phyloP scores from a whole-genome alignment of 2,113 vertebrate species.

The Phodopus roborovskii region DNA sequence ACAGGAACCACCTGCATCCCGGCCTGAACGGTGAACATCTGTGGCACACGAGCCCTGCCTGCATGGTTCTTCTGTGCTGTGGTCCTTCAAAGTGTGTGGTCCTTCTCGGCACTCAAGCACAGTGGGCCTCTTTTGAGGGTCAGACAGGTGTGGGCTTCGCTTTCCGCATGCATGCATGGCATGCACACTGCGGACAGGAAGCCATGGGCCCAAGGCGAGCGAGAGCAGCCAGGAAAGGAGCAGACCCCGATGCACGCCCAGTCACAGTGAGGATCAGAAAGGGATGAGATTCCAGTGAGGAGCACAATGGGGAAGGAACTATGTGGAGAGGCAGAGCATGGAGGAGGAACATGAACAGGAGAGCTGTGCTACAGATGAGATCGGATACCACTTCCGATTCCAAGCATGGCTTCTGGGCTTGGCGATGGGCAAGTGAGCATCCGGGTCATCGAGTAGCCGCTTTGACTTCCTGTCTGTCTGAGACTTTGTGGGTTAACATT shows the following conservation, averaged over 20 bases:
- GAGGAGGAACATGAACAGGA: neutral
- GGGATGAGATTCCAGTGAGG: neutral
- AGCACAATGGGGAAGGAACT: neutral
- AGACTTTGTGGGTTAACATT: neutral
- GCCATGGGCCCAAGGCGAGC: too few relatives aligned
- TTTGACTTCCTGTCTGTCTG: neutral
- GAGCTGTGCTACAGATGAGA: neutral
- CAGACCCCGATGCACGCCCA: fast-evolving
- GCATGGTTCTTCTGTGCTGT: neutral
- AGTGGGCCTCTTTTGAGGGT: neutral
- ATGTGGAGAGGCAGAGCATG: neutral
- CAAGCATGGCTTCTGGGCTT: neutral
- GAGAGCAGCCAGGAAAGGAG: neutral
- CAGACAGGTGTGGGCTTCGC: neutral
- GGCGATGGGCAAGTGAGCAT: neutral
- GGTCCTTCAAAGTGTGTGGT: neutral
- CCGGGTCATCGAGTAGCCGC: neutral
- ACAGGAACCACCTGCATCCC: too few relatives aligned
- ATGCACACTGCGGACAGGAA: neutral
- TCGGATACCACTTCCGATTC: neutral
- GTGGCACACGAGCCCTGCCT: neutral
- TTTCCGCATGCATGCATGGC: neutral
- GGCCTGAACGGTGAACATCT: neutral
- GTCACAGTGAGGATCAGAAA: neutral
- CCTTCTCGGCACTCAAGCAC: neutral